phyloP scores from a whole-genome alignment of 2,113 vertebrate genomes.

The Athene noctua region DNA sequence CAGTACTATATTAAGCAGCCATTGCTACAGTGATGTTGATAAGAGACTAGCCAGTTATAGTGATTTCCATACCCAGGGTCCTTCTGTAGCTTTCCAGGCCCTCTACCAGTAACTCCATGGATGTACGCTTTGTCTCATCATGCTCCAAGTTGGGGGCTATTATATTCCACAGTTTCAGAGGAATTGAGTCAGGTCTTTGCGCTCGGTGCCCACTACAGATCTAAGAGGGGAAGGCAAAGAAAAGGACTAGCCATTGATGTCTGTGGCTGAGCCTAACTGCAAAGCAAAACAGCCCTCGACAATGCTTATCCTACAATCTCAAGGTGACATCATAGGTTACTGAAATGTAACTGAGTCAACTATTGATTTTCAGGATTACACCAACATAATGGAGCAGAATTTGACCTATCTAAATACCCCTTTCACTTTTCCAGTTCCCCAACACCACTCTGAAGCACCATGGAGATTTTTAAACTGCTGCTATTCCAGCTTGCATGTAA shows the following conservation, averaged over 20 bases:
- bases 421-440: background rate
- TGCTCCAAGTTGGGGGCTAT: background rate
- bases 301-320: background rate
- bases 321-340: background rate
- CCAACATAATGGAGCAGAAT: background rate
- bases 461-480: background rate
- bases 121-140: background rate
- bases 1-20: background rate
- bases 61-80: background rate
- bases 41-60: background rate
- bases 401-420: background rate
- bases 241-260: background rate
- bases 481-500: background rate
- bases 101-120: background rate
- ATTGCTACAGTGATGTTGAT: background rate
- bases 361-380: background rate
- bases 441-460: background rate
- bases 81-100: background rate
- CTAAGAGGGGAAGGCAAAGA: background rate
- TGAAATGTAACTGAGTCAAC: background rate
- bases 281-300: background rate
- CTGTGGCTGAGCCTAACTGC: background rate
- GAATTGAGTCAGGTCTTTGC: background rate
- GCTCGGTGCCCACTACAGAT: background rate
- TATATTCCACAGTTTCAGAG: background rate